Conservation (phyloP, 35 echinoderm and acorn worm genomes). For the Nesometra sesokonis region DNA sequence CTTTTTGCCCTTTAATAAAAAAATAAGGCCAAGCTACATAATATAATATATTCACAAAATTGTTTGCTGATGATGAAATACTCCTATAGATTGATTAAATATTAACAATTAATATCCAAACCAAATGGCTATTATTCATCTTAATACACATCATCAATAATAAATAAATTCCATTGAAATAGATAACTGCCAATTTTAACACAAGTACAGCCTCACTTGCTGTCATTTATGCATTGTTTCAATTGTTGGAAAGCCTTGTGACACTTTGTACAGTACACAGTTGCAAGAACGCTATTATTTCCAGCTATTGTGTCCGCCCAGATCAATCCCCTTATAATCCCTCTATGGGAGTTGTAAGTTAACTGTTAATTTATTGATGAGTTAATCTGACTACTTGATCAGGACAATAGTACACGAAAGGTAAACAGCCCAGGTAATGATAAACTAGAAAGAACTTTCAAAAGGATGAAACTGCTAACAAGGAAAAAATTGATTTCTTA, state of each 20-base stretch:
- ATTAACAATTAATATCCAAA: no score
- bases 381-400: neutral
- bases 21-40: no score
- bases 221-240: neutral
- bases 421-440: neutral
- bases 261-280: no score
- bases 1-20: no score
- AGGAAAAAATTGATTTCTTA: neutral
- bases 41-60: no score
- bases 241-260: neutral
- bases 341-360: neutral
- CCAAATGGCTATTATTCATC: no score
- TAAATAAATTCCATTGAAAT: no score
- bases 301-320: neutral
- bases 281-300: neutral
- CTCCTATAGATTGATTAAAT: no score
- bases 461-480: neutral
- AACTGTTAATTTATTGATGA: neutral
- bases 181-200: neutral
- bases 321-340: neutral
- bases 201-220: neutral
- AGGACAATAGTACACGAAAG: neutral
- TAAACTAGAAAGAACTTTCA: neutral
- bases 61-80: no score
- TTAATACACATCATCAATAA: no score